phyloP scores from a whole-genome alignment of 2,797 vertebrate species.

The Lacerta viridis region DNA sequence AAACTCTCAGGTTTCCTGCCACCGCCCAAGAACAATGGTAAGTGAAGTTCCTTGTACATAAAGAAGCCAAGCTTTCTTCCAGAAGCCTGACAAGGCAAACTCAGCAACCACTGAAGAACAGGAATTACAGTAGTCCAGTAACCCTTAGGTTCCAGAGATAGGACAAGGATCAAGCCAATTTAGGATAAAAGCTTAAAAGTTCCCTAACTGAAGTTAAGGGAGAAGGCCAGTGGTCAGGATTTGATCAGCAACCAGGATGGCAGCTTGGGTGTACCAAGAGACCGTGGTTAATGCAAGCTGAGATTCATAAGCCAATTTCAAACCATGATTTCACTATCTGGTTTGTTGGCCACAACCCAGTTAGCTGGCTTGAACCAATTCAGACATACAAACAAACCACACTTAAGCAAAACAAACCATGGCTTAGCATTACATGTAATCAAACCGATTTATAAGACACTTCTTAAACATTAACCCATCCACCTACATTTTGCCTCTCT shows the following conservation, averaged over 20 bases:
- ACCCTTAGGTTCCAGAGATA: too few relatives aligned
- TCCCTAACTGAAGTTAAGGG: too few relatives aligned
- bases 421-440: neutral
- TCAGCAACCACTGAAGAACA: too few relatives aligned
- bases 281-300: neutral
- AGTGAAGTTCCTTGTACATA: too few relatives aligned
- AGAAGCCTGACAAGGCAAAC: neutral
- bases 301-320: neutral
- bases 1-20: too few relatives aligned
- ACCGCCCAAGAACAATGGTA: too few relatives aligned
- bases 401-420: neutral
- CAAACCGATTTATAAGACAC: neutral
- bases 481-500: neutral
- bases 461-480: too few relatives aligned
- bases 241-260: neutral
- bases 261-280: neutral
- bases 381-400: neutral
- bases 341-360: neutral
- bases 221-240: neutral
- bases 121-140: too few relatives aligned
- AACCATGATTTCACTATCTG: neutral
- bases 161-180: too few relatives aligned
- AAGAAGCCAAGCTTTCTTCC: neutral
- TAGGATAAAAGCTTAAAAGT: too few relatives aligned
- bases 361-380: neutral